Conservation (phyloP, 2,888 invertebrate genomes). For the Sarcophaga subvicina region DNA sequence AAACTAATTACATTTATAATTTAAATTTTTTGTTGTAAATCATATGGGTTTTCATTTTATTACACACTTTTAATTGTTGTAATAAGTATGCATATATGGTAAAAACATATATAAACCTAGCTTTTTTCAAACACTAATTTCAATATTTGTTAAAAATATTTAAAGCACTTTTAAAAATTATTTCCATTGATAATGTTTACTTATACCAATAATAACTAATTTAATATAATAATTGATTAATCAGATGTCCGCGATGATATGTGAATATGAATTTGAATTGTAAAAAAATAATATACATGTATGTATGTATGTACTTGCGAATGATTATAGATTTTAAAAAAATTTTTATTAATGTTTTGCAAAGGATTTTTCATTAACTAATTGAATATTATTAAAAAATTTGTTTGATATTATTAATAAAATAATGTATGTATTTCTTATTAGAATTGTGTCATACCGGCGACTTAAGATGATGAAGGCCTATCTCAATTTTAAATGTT, state of each 20-base stretch:
- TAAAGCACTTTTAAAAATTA: not conserved
- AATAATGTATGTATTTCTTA: too few relatives aligned
- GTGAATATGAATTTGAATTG: constrained; percentile 1
- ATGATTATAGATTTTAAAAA: too few relatives aligned
- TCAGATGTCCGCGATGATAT: not conserved
- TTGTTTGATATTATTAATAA: too few relatives aligned
- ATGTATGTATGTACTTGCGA: too few relatives aligned
- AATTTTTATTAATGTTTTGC: not conserved
- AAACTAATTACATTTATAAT: constrained; percentile 16
- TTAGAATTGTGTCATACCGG: too few relatives aligned
- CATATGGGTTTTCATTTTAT: not conserved
- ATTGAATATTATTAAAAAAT: not conserved
- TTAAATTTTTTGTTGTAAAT: not conserved
- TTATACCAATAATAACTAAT: not conserved
- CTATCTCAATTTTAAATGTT: too few relatives aligned
- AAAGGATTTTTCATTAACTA: not conserved
- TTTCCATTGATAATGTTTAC: not conserved
- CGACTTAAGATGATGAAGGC: too few relatives aligned
- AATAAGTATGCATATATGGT: not conserved
- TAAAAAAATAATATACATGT: constrained; percentile 5
- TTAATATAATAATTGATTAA: not conserved
- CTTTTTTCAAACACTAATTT: not conserved
- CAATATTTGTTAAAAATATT: not conserved
- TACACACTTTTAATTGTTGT: not conserved
- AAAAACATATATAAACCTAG: not conserved